Conservation (phyloP, 2,113 vertebrate genomes). For the Erythrocercus mccallii region DNA sequence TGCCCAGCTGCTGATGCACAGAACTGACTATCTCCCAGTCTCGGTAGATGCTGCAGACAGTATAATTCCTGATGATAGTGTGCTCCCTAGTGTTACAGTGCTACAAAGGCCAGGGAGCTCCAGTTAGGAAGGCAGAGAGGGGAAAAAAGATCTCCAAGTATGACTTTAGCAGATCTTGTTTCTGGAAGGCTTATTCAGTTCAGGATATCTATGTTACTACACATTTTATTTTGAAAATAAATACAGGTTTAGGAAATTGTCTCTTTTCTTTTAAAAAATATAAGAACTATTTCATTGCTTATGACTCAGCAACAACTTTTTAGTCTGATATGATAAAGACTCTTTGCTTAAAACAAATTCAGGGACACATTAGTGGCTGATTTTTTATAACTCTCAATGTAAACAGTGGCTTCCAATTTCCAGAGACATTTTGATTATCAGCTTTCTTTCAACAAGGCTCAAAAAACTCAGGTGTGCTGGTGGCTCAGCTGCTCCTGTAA, state of each 20-base stretch:
- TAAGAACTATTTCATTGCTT: not conserved
- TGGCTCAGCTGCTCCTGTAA: not conserved
- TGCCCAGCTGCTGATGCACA: slow-evolving; percentile 36
- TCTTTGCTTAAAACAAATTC: not conserved
- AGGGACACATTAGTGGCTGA: not conserved
- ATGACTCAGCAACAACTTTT: not conserved
- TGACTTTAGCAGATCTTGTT: not conserved
- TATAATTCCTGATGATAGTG: slow-evolving; percentile 74
- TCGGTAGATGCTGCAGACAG: not conserved
- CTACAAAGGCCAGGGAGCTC: not conserved
- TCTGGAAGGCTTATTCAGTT: not conserved
- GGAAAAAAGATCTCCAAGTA: not conserved
- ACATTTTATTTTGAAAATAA: not conserved
- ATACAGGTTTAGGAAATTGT: not conserved
- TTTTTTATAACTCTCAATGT: not conserved
- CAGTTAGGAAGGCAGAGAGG: not conserved
- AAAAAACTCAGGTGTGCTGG: not conserved
- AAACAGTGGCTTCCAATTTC: not conserved
- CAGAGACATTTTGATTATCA: not conserved
- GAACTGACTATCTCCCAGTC: not conserved
- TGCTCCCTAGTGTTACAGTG: slow-evolving; percentile 77
- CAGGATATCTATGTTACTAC: not conserved
- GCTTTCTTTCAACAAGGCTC: not conserved
- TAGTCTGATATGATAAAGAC: not conserved
- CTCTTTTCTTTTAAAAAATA: not conserved